Evolutionary conservation across 2,113 vertebrate genomes (phyloP).

Genomic region (Nestor notabilis): DNA sequence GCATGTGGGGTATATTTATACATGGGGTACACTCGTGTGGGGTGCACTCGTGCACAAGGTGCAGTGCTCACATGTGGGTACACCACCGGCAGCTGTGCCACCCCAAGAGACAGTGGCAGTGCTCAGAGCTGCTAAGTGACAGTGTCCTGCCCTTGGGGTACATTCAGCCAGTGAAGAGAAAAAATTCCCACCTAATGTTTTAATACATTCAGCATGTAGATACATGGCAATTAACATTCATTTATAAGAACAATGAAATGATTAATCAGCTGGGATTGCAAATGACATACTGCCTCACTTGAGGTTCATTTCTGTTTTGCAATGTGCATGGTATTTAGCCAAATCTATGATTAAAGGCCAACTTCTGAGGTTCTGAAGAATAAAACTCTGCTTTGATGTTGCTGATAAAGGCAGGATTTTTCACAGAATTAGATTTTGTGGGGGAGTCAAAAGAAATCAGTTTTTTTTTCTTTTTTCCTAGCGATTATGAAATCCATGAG

Average conservation of each 20-base stretch:
- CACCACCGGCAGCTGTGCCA: neutral
- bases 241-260: neutral
- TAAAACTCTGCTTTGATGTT: neutral
- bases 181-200: neutral
- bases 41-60: fast-evolving
- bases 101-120: fast-evolving
- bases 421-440: neutral
- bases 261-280: slow-evolving; percentile 42
- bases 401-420: neutral
- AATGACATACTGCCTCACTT: neutral
- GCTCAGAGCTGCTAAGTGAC: neutral
- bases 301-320: neutral
- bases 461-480: neutral
- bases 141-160: neutral
- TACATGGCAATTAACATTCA: neutral
- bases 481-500: neutral
- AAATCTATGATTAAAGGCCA: slow-evolving; percentile 22
- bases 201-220: neutral
- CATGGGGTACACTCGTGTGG: fast-evolving
- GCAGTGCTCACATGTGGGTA: fast-evolving
- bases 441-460: neutral
- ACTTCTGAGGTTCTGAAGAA: neutral
- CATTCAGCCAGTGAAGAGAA: neutral
- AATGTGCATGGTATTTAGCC: neutral
- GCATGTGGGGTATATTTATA: fast-evolving